phyloP scores from a whole-genome alignment of 2,888 invertebrate species.

The Phengaris arion region DNA sequence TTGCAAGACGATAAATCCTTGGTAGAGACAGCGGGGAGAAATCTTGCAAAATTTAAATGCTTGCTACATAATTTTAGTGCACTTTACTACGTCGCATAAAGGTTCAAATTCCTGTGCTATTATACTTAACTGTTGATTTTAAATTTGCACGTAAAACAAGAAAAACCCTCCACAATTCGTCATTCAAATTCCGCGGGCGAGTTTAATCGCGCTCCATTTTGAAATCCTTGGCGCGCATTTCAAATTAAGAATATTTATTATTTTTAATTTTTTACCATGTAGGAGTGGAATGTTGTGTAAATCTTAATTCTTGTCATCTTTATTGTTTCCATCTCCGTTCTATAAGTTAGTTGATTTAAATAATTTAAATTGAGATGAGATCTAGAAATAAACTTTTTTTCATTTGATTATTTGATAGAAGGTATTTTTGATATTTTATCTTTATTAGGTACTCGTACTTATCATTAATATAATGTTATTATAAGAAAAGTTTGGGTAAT shows the following conservation, averaged over 20 bases:
- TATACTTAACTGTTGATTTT: slow-evolving; percentile 27
- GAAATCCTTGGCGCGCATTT: slow-evolving; percentile 56
- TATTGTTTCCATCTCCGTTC: too few relatives aligned
- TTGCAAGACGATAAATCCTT: slow-evolving; percentile 77
- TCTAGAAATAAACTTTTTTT: too few relatives aligned
- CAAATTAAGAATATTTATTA: slow-evolving; percentile 51
- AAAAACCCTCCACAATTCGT: slow-evolving; percentile 77
- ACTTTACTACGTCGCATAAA: slow-evolving; percentile 31
- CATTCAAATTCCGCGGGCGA: slow-evolving; percentile 77
- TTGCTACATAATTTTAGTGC: slow-evolving; percentile 32
- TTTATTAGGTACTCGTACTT: too few relatives aligned
- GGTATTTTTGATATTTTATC: too few relatives aligned
- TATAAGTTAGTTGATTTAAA: too few relatives aligned
- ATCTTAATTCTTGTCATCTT: too few relatives aligned
- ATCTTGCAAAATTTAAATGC: slow-evolving; percentile 53
- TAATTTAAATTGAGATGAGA: too few relatives aligned
- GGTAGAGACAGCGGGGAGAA: slow-evolving; percentile 74
- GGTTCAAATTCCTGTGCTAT: slow-evolving; percentile 32
- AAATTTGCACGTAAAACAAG: slow-evolving; percentile 58
- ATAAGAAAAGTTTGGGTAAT: too few relatives aligned
- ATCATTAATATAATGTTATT: too few relatives aligned
- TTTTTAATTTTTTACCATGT: slow-evolving; percentile 18
- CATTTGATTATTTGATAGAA: too few relatives aligned
- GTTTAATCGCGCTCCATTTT: slow-evolving; percentile 64
- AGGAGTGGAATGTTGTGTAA: background rate